Base-by-base conservation (phyloP, 2,888 invertebrate species). In the Sympetrum striolatum region DNA sequence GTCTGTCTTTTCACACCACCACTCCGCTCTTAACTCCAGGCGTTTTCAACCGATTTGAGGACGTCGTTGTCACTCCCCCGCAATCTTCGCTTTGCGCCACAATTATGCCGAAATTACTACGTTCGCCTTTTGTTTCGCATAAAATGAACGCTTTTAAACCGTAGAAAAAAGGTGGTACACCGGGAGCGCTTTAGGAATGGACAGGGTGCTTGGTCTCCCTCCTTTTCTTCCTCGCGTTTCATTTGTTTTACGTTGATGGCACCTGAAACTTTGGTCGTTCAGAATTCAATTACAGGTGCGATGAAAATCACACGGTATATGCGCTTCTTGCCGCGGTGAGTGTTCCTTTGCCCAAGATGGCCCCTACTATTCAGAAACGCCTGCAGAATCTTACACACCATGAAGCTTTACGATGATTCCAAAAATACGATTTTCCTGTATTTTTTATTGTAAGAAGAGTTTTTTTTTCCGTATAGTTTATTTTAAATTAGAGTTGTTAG, bases 31-130 rank as follows among this genome's bases (percentile, higher is more conserved):
- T 37, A 86, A 31, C 35, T 58, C 37, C 53, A 25, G n/a, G 18
- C 58, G 15, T 18, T 35, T 31, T 58, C 35, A 60, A 60, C 53
- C 53, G 53, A 53, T 53, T 53, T 35, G 18, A 35, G 58, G 18
- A 58, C n/a, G 86, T 86, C 60, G 58, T 86, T 86, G 86, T 86
- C 86, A 73, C 58, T 60, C 80, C 18, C 15, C 35, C 60, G 58
- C 86, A 60, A 35, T 35, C 86, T 58, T 86, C 86, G 86, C 86
- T 86, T n/a, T 37, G 58, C 60, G 37, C 86, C 58, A 60, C 58
- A 60, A 86, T 86, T 86, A 86, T 86, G 31, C 58, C 82, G 82
- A 82, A 82, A 82, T 82, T 82, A 82, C 82, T 31, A 37, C 60
- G 37, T 18, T 31, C 58, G 37, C 86, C 86, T 86, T 86, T 58